phyloP scores from a whole-genome alignment of 2,797 vertebrate species.

The Ispidina picta region DNA sequence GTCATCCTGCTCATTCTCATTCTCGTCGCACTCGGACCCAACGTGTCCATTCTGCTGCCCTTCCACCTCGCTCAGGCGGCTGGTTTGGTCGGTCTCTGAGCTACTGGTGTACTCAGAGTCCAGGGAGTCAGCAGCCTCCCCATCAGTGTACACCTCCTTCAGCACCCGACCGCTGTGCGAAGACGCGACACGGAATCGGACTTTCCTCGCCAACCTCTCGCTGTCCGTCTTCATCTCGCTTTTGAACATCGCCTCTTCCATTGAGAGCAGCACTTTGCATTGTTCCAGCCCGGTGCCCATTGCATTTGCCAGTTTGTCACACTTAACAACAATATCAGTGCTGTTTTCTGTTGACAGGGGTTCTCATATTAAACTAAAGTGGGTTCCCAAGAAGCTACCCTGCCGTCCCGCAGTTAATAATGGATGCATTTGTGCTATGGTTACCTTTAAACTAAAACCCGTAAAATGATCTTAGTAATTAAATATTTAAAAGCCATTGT shows the following conservation, averaged over 20 bases:
- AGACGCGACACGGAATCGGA: conserved; percentile 95
- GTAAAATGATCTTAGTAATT: conserved; percentile 86
- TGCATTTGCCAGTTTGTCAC: conserved; percentile 59
- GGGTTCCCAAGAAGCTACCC: conserved; percentile 77
- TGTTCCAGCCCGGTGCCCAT: conserved; percentile 70
- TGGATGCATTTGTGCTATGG: conserved; percentile 89
- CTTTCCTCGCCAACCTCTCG: conserved; percentile 87
- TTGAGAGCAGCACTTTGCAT: conserved; percentile 81
- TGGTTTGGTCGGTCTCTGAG: conserved; percentile 87
- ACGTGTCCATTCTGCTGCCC: conserved; percentile 80
- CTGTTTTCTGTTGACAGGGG: conserved; percentile 72
- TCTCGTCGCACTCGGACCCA: conserved; percentile 86
- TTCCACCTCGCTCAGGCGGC: conserved; percentile 83
- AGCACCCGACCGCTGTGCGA: conserved; percentile 93
- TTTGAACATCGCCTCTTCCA: conserved; percentile 81
- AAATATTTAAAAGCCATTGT: conserved; percentile 87
- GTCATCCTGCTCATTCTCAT: conserved; percentile 86
- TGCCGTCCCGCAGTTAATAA: conserved; percentile 87
- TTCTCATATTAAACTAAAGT: conserved; percentile 79
- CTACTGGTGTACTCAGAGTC: conserved; percentile 93
- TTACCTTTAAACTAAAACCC: conserved; percentile 90
- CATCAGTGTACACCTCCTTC: conserved; percentile 93
- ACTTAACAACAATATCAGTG: conserved; percentile 64
- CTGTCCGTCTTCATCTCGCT: conserved; percentile 68
- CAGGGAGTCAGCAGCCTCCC: conserved; percentile 85